phyloP scores from a whole-genome alignment of 2,113 vertebrate genomes.

The Cettia cetti region DNA sequence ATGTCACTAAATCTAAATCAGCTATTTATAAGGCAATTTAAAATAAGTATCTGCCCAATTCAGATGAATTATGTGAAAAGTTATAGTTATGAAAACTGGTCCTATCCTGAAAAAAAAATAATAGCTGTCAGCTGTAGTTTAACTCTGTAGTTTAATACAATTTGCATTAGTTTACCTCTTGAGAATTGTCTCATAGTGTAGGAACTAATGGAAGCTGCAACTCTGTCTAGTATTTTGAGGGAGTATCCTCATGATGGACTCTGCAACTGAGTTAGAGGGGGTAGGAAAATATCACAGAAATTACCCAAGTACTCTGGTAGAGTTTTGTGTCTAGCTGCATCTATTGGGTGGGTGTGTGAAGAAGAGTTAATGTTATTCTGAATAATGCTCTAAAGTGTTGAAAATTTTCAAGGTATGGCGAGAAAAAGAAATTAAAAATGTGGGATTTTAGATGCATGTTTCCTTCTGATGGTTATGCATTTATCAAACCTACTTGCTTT shows the following conservation, averaged over 20 bases:
- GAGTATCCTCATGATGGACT: background rate
- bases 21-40: background rate
- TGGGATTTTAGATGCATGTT: background rate
- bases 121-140: conserved; percentile 6
- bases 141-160: background rate
- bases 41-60: background rate
- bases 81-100: background rate
- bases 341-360: background rate
- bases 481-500: background rate
- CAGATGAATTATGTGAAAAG: no score
- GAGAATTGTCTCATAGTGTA: background rate
- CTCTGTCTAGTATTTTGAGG: background rate
- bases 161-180: background rate
- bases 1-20: background rate
- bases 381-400: background rate
- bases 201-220: background rate
- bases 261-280: background rate
- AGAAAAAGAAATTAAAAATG: background rate
- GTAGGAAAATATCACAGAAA: background rate
- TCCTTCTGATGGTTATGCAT: background rate
- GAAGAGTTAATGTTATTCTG: background rate
- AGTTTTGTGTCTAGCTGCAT: background rate
- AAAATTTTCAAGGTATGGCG: background rate
- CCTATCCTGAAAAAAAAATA: background rate
- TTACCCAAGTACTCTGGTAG: background rate